These are phyloP conservation scores for Drosophila jambulina DNA, from an alignment of 1,140 invertebrate genomes.

Conservation along the genomic window DNA sequence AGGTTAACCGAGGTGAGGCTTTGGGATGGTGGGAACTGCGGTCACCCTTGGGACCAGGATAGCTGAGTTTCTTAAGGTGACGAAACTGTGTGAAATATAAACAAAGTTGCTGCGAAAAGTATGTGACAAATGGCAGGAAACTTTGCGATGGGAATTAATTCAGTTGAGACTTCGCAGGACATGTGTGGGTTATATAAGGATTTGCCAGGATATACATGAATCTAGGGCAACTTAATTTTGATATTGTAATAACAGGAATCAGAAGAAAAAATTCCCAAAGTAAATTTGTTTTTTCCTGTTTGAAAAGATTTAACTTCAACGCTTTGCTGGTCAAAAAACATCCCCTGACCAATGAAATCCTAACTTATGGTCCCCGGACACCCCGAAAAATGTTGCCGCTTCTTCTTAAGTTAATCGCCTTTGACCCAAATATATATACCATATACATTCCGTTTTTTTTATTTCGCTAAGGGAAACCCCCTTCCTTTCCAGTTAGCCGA, in stretches of 20 bases:
- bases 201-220: neutral
- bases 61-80: conserved; percentile 31
- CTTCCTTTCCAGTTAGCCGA: conserved; percentile 2
- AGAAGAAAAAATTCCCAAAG: neutral
- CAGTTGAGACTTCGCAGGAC: neutral
- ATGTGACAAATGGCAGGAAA: conserved; percentile 29
- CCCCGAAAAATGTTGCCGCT: conserved; percentile 9
- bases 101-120: conserved; percentile 37
- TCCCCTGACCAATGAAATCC: conserved; percentile 2
- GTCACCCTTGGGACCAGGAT: neutral
- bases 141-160: conserved; percentile 25
- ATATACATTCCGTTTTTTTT: conserved; percentile 1
- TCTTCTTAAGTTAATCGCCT: conserved; percentile 43
- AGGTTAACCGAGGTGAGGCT: conserved; percentile 25
- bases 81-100: conserved; percentile 34
- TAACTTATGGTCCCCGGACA: conserved; percentile 16
- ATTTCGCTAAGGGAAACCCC: conserved; percentile 4
- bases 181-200: neutral
- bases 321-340: neutral
- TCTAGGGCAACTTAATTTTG: conserved; percentile 4
- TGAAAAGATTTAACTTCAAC: neutral
- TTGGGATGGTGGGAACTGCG: neutral
- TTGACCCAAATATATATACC: conserved; percentile 11
- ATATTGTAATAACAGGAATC: neutral
- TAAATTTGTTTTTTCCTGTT: neutral